Conservation (phyloP, 2,113 vertebrate genomes). For the Marcusenius ussheri region DNA sequence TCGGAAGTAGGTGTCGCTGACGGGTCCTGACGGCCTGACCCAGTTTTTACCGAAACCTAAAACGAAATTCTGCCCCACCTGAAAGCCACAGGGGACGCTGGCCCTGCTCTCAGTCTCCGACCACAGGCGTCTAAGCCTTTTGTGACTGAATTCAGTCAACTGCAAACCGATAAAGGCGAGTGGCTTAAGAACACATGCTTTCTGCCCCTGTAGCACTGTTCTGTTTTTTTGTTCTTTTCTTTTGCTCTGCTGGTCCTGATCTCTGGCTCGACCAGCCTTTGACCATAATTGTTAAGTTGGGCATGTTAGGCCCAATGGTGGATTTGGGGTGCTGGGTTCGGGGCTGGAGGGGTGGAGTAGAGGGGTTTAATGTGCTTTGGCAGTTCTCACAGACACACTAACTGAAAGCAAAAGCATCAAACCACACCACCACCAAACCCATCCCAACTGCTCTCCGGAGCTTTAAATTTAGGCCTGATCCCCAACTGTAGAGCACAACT, state of each 20-base stretch:
- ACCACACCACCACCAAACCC: neutral
- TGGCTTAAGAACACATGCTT: conserved; percentile 52
- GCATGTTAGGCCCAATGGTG: conserved; percentile 36
- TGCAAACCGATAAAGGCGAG: conserved; percentile 53
- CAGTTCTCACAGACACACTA: neutral
- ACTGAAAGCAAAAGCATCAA: neutral
- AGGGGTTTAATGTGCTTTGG: neutral
- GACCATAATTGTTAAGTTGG: conserved; percentile 58
- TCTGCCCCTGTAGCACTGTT: conserved; percentile 65
- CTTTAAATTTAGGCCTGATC: neutral
- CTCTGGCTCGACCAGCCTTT: conserved; percentile 48
- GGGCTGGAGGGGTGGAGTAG: neutral
- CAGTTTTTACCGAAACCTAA: neutral
- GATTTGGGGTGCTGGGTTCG: conserved; percentile 35
- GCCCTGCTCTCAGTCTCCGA: conserved; percentile 59
- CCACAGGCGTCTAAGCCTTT: conserved; percentile 56
- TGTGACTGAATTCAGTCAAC: conserved; percentile 58
- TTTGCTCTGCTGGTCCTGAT: conserved; percentile 58
- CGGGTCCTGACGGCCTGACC: neutral
- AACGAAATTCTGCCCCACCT: conserved; percentile 36
- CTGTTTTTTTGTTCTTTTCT: conserved; percentile 57
- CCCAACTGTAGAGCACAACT: neutral
- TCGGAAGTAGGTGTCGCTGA: neutral
- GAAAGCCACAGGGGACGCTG: conserved; percentile 49
- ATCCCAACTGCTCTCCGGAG: neutral